Conservation (phyloP, 2,113 vertebrate species). For the Tonatia bakeri region DNA sequence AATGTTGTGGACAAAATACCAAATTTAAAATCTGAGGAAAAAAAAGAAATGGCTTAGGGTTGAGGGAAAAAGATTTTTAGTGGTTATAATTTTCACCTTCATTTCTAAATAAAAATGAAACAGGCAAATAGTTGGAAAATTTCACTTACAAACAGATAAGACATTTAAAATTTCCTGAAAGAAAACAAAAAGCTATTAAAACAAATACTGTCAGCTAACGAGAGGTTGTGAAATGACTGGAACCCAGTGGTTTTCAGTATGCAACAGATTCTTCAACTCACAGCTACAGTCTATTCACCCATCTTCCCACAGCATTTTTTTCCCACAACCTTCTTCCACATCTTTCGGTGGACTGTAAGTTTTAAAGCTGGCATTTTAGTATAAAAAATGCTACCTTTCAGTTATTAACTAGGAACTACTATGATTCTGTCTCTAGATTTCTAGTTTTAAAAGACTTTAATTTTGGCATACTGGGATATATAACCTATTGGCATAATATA, state of each 20-base stretch:
- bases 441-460: background rate
- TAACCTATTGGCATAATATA: background rate
- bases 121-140: background rate
- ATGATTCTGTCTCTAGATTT: background rate
- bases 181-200: background rate
- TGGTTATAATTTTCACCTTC: background rate
- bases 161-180: background rate
- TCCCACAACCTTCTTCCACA: background rate
- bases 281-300: background rate
- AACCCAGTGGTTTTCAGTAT: background rate
- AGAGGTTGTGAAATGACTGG: background rate
- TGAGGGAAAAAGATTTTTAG: background rate
- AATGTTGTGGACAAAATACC: conserved; percentile 9
- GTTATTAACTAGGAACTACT: background rate
- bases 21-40: background rate
- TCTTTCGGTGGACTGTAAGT: background rate
- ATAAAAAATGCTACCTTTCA: background rate
- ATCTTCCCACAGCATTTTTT: background rate
- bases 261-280: background rate
- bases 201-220: background rate
- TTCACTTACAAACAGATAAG: background rate
- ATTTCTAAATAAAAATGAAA: background rate
- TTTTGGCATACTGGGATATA: background rate
- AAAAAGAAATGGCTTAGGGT: background rate
- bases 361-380: background rate